phyloP scores from a whole-genome alignment of 2,888 invertebrate genomes.

The Tachystola acroxantha region DNA sequence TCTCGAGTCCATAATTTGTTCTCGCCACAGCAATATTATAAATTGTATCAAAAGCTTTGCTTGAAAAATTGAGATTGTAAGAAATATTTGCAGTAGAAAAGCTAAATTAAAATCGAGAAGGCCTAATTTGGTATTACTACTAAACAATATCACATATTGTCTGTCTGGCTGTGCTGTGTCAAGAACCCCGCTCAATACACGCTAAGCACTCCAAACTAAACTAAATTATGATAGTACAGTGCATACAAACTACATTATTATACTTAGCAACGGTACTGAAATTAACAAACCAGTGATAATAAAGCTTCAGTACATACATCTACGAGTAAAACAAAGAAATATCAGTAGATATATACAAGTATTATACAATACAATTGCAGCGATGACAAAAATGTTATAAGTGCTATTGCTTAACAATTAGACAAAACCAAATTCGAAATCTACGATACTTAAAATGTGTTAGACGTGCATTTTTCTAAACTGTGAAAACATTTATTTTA shows the following conservation, averaged over 20 bases:
- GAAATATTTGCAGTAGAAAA: conserved; percentile 6
- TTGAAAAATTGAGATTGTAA: conserved; percentile 8
- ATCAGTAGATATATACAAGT: conserved; percentile 4
- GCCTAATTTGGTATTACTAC: conserved; percentile 2
- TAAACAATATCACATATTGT: conserved; percentile 9
- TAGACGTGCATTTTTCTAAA: not conserved
- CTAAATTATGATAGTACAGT: conserved; percentile 10
- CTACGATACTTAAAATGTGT: not conserved
- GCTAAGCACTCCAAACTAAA: conserved; percentile 16
- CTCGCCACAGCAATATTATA: conserved; percentile 50
- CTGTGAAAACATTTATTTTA: not conserved
- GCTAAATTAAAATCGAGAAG: conserved; percentile 5
- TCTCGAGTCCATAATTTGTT: conserved; percentile 46
- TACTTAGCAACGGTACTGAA: conserved; percentile 3
- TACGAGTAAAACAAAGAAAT: conserved; percentile 1
- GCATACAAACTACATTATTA: conserved; percentile 7
- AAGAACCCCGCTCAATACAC: conserved; percentile 14
- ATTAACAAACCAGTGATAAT: conserved; percentile 10
- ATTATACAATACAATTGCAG: conserved; percentile 1
- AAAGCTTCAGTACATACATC: conserved; percentile 4
- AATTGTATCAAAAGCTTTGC: conserved; percentile 21
- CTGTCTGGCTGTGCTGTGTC: conserved; percentile 12
- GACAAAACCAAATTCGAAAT: not conserved
- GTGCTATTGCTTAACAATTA: not conserved
- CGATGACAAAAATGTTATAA: not conserved